Evolutionary conservation across 2,797 vertebrate species (phyloP).

Genomic region (Morelia viridis): DNA sequence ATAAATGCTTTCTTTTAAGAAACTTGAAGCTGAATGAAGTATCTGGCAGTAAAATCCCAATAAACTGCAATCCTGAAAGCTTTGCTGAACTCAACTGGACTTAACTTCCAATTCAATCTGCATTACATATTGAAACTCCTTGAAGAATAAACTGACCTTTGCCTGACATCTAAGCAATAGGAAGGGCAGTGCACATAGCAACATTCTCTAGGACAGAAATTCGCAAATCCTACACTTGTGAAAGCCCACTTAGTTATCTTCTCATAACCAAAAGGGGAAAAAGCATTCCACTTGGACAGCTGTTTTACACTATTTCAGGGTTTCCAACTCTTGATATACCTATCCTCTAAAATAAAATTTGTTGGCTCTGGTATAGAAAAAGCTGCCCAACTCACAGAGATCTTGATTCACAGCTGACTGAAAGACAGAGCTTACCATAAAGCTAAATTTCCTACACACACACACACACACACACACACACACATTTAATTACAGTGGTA

Average conservation of each 20-base stretch:
- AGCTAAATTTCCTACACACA: too few relatives aligned
- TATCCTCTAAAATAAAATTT: constrained; percentile 30
- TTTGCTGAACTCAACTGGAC: neutral
- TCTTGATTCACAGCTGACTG: constrained; percentile 33
- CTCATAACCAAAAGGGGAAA: neutral
- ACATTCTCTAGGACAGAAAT: neutral
- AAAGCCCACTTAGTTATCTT: neutral
- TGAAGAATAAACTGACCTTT: neutral
- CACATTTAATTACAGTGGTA: too few relatives aligned
- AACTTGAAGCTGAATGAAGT: neutral
- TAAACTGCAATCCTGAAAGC: neutral
- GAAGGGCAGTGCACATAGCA: neutral
- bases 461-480: too few relatives aligned
- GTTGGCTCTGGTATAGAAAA: constrained; percentile 11
- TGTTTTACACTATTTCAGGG: neutral
- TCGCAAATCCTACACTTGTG: too few relatives aligned
- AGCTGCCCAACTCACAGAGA: neutral
- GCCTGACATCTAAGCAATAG: neutral
- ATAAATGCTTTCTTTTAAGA: neutral
- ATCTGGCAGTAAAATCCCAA: neutral
- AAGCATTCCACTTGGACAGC: accelerated
- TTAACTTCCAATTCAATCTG: neutral
- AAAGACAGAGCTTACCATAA: constrained; percentile 34
- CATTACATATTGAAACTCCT: neutral
- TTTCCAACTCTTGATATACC: constrained; percentile 1